Evolutionary conservation across 1,140 invertebrate species (phyloP).

Genomic region (Coptotermes formosanus): DNA sequence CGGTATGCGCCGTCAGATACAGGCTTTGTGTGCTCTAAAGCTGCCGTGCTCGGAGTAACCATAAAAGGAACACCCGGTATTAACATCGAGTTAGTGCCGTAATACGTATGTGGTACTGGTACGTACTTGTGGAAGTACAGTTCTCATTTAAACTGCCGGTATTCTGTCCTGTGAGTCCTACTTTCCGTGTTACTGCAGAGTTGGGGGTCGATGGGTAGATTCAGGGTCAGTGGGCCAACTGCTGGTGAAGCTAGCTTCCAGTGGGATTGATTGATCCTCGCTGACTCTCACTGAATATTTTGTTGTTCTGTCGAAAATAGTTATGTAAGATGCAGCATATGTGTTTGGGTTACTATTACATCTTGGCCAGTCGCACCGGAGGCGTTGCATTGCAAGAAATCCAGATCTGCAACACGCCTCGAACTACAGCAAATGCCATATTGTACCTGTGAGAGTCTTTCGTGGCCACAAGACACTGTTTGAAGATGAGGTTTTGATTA

Average conservation of each 20-base stretch:
- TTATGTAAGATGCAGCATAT: not conserved
- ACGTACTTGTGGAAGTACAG: no score
- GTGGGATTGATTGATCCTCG: not conserved
- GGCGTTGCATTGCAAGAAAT: not conserved
- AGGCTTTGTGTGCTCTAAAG: no score
- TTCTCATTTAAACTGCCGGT: not conserved
- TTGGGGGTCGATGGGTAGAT: not conserved
- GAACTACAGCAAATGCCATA: not conserved
- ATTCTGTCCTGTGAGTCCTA: not conserved
- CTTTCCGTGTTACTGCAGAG: not conserved
- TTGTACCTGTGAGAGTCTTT: not conserved
- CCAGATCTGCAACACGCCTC: not conserved
- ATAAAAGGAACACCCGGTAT: no score
- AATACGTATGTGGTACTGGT: no score
- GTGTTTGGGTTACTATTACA: constrained; percentile 3
- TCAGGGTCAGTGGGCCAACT: not conserved
- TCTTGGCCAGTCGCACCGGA: not conserved
- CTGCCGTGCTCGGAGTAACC: no score
- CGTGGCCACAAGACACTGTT: no score
- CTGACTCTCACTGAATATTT: not conserved
- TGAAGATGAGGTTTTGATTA: not conserved
- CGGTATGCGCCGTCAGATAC: no score
- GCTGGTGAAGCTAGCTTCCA: not conserved
- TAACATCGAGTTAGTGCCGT: no score
- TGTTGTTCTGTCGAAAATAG: not conserved